A percentile compares a stretch with the other conserved stretches of the same genome.
Conservation (phyloP, 2,113 vertebrate genomes). For the Bos javanicus region DNA sequence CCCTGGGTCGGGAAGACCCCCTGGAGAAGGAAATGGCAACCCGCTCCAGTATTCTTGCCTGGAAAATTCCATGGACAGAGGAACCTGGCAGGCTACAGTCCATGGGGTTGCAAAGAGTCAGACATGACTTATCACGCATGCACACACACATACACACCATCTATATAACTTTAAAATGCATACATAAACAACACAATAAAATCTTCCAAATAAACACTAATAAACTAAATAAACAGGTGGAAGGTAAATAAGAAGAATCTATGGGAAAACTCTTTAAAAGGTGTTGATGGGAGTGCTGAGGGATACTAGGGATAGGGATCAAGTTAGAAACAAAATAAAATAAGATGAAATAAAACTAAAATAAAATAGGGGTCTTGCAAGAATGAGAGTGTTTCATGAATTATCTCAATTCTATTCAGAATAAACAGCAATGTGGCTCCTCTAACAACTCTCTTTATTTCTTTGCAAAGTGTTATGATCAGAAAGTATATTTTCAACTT, state of each 20-base stretch:
- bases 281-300: background rate
- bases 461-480: conserved; percentile 3
- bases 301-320: background rate
- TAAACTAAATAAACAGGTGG: background rate
- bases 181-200: background rate
- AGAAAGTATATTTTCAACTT: conserved; percentile 42
- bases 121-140: background rate
- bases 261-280: background rate
- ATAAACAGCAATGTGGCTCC: background rate
- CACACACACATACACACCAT: background rate
- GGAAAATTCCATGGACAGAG: background rate
- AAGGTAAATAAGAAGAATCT: background rate
- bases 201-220: background rate
- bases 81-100: background rate
- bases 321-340: background rate
- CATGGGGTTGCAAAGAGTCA: background rate
- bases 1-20: background rate
- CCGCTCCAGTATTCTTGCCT: background rate
- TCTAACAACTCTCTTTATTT: background rate
- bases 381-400: background rate
- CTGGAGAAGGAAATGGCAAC: background rate
- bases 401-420: background rate
- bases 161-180: background rate
- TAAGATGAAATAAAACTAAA: background rate
- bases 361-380: background rate